Percentiles rank a stretch among this genome's conserved stretches.
These are phyloP conservation scores for Sebastes aleutianus DNA, from an alignment of 2,797 vertebrate species.

Conservation along the genomic window DNA sequence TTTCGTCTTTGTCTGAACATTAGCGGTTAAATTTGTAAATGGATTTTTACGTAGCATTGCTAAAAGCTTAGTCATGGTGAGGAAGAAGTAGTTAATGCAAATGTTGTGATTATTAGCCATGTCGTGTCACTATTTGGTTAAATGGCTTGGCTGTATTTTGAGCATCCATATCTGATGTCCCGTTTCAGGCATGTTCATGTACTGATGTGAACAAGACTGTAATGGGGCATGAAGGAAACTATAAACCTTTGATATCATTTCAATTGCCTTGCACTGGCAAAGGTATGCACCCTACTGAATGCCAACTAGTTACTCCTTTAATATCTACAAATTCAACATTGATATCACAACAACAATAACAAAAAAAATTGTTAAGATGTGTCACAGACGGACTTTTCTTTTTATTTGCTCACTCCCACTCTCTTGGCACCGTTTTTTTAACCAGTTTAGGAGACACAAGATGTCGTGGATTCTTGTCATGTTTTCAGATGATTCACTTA, in stretches of 20 bases:
- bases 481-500: background rate
- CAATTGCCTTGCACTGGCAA: background rate
- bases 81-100: background rate
- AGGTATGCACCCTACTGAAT: background rate
- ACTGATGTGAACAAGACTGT: background rate
- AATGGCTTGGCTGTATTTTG: background rate
- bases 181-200: background rate
- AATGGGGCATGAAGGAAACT: conserved; percentile 3
- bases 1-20: background rate
- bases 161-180: background rate
- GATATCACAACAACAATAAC: conserved; percentile 1
- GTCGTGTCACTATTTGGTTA: background rate
- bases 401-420: conserved; percentile 22
- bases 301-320: background rate
- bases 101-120: background rate
- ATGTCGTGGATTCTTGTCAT: background rate
- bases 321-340: conserved; percentile 17
- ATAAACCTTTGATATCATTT: conserved; percentile 2
- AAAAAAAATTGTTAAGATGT: background rate
- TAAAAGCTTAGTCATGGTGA: background rate
- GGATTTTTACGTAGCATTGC: background rate
- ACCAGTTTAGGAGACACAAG: background rate
- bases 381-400: conserved; percentile 1
- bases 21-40: background rate
- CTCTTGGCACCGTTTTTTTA: conserved; percentile 1